Evolutionary conservation across 30 jellyfish, hydroid and myxozoan species (phyloP).

Genomic region (Catostylus mosaicus): DNA sequence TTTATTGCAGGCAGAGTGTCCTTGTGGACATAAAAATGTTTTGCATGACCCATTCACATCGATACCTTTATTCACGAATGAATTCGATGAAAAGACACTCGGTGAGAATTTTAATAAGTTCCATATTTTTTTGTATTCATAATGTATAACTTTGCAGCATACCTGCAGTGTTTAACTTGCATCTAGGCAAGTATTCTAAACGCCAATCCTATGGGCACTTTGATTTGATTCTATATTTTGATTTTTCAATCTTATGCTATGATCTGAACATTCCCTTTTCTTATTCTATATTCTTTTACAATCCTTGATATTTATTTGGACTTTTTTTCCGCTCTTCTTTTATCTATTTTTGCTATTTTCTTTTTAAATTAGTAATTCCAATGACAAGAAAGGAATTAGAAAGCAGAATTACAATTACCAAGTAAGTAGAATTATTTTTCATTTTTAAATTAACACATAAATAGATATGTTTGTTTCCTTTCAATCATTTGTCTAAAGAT

Average conservation of each 20-base stretch:
- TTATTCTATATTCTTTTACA: too few relatives aligned
- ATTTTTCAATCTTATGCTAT: too few relatives aligned
- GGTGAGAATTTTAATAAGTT: too few relatives aligned
- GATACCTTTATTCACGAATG: conserved; percentile 34
- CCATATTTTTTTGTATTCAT: not conserved
- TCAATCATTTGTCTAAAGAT: too few relatives aligned
- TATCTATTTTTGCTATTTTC: not conserved
- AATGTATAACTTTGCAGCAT: not conserved
- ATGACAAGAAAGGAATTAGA: not conserved
- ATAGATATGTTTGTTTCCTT: too few relatives aligned
- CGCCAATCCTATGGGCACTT: too few relatives aligned
- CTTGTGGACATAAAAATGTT: conserved; percentile 56
- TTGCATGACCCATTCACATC: conserved; percentile 64
- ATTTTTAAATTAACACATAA: not conserved
- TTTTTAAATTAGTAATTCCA: conserved; percentile 3
- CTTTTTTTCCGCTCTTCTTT: too few relatives aligned
- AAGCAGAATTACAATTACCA: not conserved
- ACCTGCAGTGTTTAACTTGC: too few relatives aligned
- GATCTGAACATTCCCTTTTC: too few relatives aligned
- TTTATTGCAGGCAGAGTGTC: conserved; percentile 61
- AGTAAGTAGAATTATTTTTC: not conserved
- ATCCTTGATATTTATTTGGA: too few relatives aligned
- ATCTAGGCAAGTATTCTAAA: too few relatives aligned
- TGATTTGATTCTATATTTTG: too few relatives aligned
- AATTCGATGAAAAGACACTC: conserved; percentile 44